phyloP scores from a whole-genome alignment of 2,797 vertebrate genomes.

The Arremon brunneinucha region DNA sequence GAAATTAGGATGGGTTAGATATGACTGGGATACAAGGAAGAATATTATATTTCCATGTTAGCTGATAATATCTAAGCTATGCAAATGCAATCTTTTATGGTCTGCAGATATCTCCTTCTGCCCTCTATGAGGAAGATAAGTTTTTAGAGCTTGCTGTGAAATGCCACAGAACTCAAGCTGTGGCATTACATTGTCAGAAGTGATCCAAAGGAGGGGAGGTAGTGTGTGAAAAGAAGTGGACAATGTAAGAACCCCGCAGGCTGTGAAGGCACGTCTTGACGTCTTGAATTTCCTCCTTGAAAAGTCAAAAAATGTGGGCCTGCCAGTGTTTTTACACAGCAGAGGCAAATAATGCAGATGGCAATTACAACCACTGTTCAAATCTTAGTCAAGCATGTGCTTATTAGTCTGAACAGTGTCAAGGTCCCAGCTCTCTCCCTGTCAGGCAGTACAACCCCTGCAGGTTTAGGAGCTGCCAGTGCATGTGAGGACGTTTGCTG shows the following conservation, averaged over 20 bases:
- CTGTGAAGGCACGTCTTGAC: background rate
- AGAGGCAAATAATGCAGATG: background rate
- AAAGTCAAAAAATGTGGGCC: background rate
- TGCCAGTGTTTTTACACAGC: accelerated
- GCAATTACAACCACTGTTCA: background rate
- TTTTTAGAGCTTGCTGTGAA: background rate
- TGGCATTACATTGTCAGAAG: background rate
- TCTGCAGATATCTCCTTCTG: background rate
- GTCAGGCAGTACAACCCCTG: background rate
- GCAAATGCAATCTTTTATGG: background rate
- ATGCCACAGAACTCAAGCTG: background rate
- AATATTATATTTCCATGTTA: background rate
- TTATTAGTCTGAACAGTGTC: background rate
- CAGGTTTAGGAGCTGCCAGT: background rate
- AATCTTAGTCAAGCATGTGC: background rate
- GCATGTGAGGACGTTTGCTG: background rate
- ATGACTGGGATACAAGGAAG: background rate
- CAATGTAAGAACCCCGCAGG: background rate
- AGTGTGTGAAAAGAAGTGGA: background rate
- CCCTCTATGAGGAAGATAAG: background rate
- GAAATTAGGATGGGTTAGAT: background rate
- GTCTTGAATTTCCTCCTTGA: background rate
- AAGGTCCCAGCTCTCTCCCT: background rate
- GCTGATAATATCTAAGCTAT: background rate
- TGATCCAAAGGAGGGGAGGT: background rate